Evolutionary conservation across 2,113 vertebrate species (phyloP).

Genomic region (Chunga burmeisteri): DNA sequence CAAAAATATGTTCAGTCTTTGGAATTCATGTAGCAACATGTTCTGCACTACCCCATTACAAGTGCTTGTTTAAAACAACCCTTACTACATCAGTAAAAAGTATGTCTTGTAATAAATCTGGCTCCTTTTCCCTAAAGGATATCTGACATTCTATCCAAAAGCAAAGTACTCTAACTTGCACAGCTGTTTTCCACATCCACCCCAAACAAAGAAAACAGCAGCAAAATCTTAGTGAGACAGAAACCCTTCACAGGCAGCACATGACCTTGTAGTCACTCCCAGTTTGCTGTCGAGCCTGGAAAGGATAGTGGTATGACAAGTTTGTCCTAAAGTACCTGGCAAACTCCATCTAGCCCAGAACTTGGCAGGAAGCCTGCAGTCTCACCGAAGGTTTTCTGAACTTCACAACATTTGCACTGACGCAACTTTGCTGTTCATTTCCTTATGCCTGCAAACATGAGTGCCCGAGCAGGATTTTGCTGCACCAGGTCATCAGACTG

Average conservation of each 20-base stretch:
- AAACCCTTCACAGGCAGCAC: background rate
- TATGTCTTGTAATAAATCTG: background rate
- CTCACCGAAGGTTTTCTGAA: background rate
- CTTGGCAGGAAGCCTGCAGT: background rate
- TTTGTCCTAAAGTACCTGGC: background rate
- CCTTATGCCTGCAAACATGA: background rate
- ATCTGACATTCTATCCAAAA: background rate
- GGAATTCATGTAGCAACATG: background rate
- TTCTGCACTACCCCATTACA: background rate
- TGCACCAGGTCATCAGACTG: background rate
- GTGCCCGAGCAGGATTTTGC: background rate
- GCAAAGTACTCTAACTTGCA: fast-evolving
- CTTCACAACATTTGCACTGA: background rate
- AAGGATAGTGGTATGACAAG: background rate
- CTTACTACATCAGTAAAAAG: background rate
- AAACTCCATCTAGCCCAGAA: background rate
- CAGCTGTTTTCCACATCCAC: background rate
- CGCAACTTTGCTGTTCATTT: background rate
- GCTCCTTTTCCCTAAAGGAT: background rate
- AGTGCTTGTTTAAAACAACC: background rate
- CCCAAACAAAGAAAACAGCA: background rate
- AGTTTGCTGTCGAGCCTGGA: background rate
- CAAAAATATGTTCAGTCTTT: background rate
- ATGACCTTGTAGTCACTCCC: background rate
- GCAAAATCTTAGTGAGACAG: background rate